Evolutionary conservation across 2,888 invertebrate species (phyloP), one percentile per base, ranked within the genome.

Genomic region (Microctonus brassicae): DNA sequence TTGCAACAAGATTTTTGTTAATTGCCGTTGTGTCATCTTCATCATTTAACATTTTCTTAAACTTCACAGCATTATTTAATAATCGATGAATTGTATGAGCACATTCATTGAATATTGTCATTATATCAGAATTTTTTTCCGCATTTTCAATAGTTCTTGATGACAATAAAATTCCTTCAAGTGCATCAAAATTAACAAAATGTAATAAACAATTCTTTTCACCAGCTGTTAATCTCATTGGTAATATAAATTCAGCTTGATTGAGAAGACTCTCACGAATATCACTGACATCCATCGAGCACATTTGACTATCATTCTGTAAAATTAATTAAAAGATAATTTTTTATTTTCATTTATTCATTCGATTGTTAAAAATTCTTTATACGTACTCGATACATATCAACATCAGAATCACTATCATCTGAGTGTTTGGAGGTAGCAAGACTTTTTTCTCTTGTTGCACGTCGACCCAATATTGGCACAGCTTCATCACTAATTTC

Each of bases 361-460:
- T 53, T 65, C 20, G 34, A 20, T 66, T n/a, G 67, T 29, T 1
- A n/a, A 69, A n/a, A 63, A 66, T 65, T 33, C 42, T 66, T 61
- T 26, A 55, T 9, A 42, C 89, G 88, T 89, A 92, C 90, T 80
- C 87, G 88, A 76, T 89, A 91, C 79, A 90, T 91, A 74, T 94
- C 94, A 89, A 93, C 92, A 85, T 95, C 95, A 0, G 94, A 94
- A 77, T 93, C 93, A 0, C 93, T 94, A 4, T 94, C 94, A 20
- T 93, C 92, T 0, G 92, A 93, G 72, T 92, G 91, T 73, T 87
- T 86, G 2, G 84, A 82, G 29, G 80, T 75, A 1, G 88, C 87
- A 73, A 85, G 88, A 71, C 87, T 89, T 72, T 84, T 87, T 79
- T 93, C 92, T 72, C 92, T 88, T 22, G 91, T 91, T 1, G 92